Evolutionary conservation across 2,888 invertebrate species (phyloP).

Genomic region (Tridacna crocea): DNA sequence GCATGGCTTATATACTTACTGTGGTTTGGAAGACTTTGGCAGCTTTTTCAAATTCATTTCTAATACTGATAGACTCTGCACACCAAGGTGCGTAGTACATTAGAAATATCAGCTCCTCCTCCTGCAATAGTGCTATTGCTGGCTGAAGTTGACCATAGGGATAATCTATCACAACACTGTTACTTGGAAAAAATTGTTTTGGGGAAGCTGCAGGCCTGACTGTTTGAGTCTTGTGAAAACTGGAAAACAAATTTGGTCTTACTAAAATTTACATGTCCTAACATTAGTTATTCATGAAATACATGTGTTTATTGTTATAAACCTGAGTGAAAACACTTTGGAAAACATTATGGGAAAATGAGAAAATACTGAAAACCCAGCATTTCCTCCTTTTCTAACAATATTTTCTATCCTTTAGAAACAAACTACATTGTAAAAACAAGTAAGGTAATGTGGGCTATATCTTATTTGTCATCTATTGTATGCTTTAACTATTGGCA

Average conservation of each 20-base stretch:
- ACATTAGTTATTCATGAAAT: too few species aligned
- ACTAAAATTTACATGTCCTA: neutral
- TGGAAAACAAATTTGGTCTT: slow-evolving; percentile 42
- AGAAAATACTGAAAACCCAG: too few species aligned
- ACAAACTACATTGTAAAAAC: too few species aligned
- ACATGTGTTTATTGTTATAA: too few species aligned
- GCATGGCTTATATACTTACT: slow-evolving; percentile 85
- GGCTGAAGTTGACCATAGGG: slow-evolving; percentile 90
- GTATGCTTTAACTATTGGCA: too few species aligned
- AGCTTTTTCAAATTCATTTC: slow-evolving; percentile 90
- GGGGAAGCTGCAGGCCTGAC: slow-evolving; percentile 84
- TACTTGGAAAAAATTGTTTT: slow-evolving; percentile 89
- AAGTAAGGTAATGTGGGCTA: too few species aligned
- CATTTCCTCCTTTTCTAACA: too few species aligned
- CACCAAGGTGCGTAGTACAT: slow-evolving; percentile 99
- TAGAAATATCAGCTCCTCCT: slow-evolving; percentile 92
- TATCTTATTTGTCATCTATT: too few species aligned
- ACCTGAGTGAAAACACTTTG: too few species aligned
- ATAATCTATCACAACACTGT: slow-evolving; percentile 90
- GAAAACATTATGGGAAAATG: too few species aligned
- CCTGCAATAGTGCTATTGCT: slow-evolving; percentile 87
- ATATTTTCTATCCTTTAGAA: too few species aligned
- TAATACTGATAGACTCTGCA: slow-evolving; percentile 91
- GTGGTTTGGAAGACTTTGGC: slow-evolving; percentile 89
- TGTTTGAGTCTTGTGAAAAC: slow-evolving; percentile 73